Percentiles rank a stretch among this genome's conserved stretches.
These are phyloP conservation scores for Etia nguti DNA, from an alignment of 2,113 vertebrate species.

Conservation along the genomic window DNA sequence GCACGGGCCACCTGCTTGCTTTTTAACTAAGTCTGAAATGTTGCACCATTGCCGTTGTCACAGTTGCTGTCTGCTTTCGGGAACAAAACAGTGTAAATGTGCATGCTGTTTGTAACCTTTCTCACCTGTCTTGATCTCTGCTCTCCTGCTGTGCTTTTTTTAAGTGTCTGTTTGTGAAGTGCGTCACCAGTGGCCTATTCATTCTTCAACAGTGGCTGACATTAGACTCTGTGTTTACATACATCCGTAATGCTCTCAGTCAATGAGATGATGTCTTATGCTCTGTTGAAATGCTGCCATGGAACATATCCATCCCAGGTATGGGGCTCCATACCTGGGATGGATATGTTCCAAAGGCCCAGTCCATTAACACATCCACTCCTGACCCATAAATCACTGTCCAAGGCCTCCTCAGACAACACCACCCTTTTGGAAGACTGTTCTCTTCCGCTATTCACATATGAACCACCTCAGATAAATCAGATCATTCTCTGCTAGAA, in stretches of 20 bases:
- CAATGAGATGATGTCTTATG: conserved; percentile 18
- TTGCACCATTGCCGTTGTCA: background rate
- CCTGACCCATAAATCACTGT: conserved; percentile 62
- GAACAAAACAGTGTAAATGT: background rate
- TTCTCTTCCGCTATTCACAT: conserved; percentile 18
- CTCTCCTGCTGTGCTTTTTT: background rate
- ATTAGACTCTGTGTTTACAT: conserved; percentile 32
- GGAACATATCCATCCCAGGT: conserved; percentile 25
- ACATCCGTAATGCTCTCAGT: conserved; percentile 25
- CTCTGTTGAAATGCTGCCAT: background rate
- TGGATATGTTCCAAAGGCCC: conserved; percentile 54
- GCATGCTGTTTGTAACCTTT: conserved; percentile 27
- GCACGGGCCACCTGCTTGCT: background rate
- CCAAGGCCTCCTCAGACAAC: conserved; percentile 46
- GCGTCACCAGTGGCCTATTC: conserved; percentile 12
- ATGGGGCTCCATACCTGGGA: conserved; percentile 24
- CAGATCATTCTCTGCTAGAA: background rate
- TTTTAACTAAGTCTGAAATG: background rate
- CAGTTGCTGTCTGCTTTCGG: background rate
- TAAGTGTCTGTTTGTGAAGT: conserved; percentile 6
- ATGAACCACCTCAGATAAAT: conserved; percentile 29
- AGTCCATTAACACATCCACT: conserved; percentile 61
- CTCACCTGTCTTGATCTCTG: background rate
- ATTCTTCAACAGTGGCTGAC: conserved; percentile 28
- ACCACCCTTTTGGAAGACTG: conserved; percentile 26